Evolutionary conservation across 2,797 vertebrate genomes (phyloP).

Genomic region (Argyrosomus regius): DNA sequence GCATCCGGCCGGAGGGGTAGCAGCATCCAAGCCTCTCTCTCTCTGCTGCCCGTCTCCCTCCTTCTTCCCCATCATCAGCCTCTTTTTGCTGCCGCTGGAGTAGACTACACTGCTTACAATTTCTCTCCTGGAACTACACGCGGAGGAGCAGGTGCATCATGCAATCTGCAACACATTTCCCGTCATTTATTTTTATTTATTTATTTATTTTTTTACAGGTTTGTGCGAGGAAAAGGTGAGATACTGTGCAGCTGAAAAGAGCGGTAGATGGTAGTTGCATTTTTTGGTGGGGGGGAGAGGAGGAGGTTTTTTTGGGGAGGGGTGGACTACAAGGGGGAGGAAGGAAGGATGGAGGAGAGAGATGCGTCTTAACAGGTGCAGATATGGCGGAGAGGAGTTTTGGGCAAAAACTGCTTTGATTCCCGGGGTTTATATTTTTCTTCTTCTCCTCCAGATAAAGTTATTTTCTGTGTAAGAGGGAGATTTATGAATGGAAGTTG

Average conservation of each 20-base stretch:
- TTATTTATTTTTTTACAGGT: slow-evolving; percentile 7
- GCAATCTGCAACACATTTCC: slow-evolving; percentile 33
- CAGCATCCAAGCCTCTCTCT: slow-evolving; percentile 23
- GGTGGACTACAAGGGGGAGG: not conserved
- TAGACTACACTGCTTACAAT: slow-evolving; percentile 14
- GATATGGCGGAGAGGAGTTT: slow-evolving; percentile 80
- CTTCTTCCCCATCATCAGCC: slow-evolving; percentile 28
- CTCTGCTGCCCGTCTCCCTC: slow-evolving; percentile 23
- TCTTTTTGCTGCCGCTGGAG: slow-evolving; percentile 29
- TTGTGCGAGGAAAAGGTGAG: slow-evolving; percentile 21
- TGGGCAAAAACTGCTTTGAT: slow-evolving; percentile 43
- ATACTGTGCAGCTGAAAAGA: not conserved
- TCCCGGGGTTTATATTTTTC: slow-evolving; percentile 22
- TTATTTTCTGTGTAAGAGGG: slow-evolving; percentile 17
- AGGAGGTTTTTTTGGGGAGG: slow-evolving; percentile 3
- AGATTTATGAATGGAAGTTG: slow-evolving; percentile 4
- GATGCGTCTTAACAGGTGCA: slow-evolving; percentile 84
- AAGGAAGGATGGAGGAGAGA: slow-evolving; percentile 44
- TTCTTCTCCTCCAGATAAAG: not conserved
- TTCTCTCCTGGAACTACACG: slow-evolving; percentile 49
- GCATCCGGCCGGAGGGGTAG: too few relatives aligned
- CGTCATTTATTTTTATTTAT: not conserved
- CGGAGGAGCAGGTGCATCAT: slow-evolving; percentile 60
- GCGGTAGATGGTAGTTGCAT: slow-evolving; percentile 9
- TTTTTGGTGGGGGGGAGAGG: not conserved